Percentiles rank a stretch among this genome's conserved stretches.
Evolutionary conservation across 2,797 vertebrate genomes (phyloP).

Genomic region (Poecilia wingei): DNA sequence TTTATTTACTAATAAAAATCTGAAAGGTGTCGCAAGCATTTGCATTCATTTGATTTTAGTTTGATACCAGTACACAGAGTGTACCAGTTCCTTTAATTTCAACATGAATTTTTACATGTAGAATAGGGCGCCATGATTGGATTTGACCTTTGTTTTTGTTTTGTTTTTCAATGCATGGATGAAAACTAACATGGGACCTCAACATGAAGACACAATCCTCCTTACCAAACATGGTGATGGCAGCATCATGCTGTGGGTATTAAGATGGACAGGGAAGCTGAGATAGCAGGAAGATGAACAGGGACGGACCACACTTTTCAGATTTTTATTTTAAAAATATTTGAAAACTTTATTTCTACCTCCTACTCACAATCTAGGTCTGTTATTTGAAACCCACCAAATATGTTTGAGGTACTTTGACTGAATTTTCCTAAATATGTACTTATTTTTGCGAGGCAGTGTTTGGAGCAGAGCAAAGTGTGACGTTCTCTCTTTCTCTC

Average conservation of each 20-base stretch:
- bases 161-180: neutral
- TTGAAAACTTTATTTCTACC: neutral
- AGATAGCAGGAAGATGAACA: neutral
- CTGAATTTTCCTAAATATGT: neutral
- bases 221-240: neutral
- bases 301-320: neutral
- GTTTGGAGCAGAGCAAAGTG: neutral
- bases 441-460: neutral
- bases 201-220: neutral
- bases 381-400: neutral
- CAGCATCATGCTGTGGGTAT: neutral
- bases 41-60: neutral
- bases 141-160: neutral
- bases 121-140: neutral
- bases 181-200: neutral
- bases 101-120: neutral
- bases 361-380: neutral
- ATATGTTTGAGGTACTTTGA: neutral
- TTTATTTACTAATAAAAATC: neutral
- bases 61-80: neutral
- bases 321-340: neutral
- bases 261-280: neutral
- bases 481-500: constrained; percentile 4
- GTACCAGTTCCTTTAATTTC: neutral
- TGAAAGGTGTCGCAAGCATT: neutral